Evolutionary conservation across 30 jellyfish, hydroid and myxozoan genomes (phyloP).

Genomic region (Turritopsis rubra): DNA sequence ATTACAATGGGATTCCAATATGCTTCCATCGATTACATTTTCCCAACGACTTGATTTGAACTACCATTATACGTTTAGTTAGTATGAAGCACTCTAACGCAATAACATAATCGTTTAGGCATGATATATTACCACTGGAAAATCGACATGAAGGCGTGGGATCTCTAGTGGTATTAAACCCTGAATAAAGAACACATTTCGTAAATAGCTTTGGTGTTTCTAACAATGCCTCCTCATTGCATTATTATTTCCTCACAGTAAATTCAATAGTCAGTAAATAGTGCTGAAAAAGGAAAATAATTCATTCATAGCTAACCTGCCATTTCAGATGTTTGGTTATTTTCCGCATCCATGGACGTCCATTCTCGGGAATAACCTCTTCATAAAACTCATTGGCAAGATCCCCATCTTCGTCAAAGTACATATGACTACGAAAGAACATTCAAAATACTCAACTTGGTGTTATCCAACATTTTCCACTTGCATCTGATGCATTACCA

Average conservation of each 20-base stretch:
- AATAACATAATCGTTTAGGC: neutral
- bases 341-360: constrained; percentile 79
- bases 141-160: constrained; percentile 29
- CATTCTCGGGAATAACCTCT: constrained; percentile 51
- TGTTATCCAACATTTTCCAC: too few species aligned
- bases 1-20: neutral
- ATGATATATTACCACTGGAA: constrained; percentile 28
- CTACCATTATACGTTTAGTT: neutral
- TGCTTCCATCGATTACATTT: neutral
- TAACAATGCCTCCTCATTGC: neutral
- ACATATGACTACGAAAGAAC: constrained; percentile 39
- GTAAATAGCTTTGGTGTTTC: neutral
- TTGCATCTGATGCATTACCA: too few species aligned
- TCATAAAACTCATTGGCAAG: constrained; percentile 83
- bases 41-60: neutral
- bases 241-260: neutral
- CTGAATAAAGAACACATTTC: constrained; percentile 7
- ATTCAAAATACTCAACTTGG: neutral
- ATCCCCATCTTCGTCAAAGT: constrained; percentile 81
- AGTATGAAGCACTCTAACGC: neutral
- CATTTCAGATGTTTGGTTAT: constrained; percentile 52
- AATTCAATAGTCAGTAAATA: neutral
- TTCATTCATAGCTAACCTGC: constrained; percentile 40
- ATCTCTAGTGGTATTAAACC: constrained; percentile 29
- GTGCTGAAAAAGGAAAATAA: neutral